Evolutionary conservation across 2,797 vertebrate genomes (phyloP).

Genomic region (Furcifer pardalis): DNA sequence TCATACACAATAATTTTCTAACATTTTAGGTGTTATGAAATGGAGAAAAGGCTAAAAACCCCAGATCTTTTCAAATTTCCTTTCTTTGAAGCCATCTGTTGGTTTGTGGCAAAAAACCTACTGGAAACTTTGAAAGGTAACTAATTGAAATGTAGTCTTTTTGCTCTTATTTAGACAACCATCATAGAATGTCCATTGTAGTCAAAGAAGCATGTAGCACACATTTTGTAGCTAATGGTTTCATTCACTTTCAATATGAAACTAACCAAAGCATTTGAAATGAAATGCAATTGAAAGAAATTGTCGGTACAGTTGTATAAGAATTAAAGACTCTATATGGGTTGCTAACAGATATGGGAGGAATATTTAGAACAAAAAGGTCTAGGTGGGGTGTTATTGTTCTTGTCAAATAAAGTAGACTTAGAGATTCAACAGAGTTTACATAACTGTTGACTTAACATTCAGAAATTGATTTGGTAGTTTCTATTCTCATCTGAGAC

Average conservation of each 20-base stretch:
- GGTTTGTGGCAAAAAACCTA: constrained; percentile 98
- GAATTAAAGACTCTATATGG: not conserved
- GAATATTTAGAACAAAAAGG: not conserved
- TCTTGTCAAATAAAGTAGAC: too few relatives aligned
- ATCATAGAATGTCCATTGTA: not conserved
- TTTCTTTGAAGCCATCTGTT: constrained; percentile 99
- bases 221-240: not conserved
- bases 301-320: not conserved
- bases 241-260: too few relatives aligned
- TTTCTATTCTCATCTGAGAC: too few relatives aligned
- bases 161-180: not conserved
- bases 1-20: constrained; percentile 51
- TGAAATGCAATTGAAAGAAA: not conserved
- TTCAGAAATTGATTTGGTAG: too few relatives aligned
- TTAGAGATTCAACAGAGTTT: too few relatives aligned
- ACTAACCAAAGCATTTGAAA: not conserved
- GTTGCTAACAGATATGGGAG: not conserved
- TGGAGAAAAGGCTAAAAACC: constrained; percentile 98
- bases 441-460: too few relatives aligned
- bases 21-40: constrained; percentile 93
- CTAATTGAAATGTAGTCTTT: constrained; percentile 17
- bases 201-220: not conserved
- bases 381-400: too few relatives aligned
- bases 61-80: constrained; percentile 99
- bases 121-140: constrained; percentile 97